Conservation (phyloP, 2,797 vertebrate species). For the Pelodytes ibericus region DNA sequence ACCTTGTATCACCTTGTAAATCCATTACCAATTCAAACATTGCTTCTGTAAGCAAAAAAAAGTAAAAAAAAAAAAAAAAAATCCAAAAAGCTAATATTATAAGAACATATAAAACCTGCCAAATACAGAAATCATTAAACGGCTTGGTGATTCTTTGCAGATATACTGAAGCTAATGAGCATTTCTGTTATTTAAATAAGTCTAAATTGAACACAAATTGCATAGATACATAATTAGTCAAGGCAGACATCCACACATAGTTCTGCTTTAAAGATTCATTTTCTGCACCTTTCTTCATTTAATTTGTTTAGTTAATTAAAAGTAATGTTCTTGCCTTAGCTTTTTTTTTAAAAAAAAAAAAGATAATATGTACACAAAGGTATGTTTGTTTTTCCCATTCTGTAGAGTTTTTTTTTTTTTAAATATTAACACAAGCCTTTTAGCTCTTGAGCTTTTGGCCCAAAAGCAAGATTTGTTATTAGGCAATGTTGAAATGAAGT, state of each 20-base stretch:
- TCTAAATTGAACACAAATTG: constrained; percentile 82
- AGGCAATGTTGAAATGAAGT: background rate
- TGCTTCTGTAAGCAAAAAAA: too few relatives aligned
- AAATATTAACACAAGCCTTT: background rate
- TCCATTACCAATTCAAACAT: too few relatives aligned
- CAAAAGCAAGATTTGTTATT: background rate
- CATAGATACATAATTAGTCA: constrained; percentile 84
- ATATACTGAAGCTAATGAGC: constrained; percentile 81
- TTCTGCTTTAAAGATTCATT: constrained; percentile 80
- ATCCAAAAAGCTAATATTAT: constrained; percentile 78
- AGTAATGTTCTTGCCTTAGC: constrained; percentile 67
- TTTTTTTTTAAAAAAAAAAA: background rate
- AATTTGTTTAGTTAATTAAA: constrained; percentile 83
- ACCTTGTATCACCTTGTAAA: too few relatives aligned
- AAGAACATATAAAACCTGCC: constrained; percentile 82
- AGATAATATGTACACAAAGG: background rate
- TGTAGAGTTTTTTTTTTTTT: background rate
- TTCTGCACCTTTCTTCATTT: constrained; percentile 78
- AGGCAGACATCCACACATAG: constrained; percentile 76
- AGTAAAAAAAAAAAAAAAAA: constrained; percentile 55
- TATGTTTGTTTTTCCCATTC: background rate
- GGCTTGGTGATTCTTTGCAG: constrained; percentile 82
- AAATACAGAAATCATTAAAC: constrained; percentile 84
- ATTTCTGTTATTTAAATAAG: constrained; percentile 84
- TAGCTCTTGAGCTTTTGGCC: background rate